Percentiles rank a stretch among this genome's conserved stretches.
Conservation (phyloP, 53 echinoderm and acorn worm genomes). For the Stichopus horrens region DNA sequence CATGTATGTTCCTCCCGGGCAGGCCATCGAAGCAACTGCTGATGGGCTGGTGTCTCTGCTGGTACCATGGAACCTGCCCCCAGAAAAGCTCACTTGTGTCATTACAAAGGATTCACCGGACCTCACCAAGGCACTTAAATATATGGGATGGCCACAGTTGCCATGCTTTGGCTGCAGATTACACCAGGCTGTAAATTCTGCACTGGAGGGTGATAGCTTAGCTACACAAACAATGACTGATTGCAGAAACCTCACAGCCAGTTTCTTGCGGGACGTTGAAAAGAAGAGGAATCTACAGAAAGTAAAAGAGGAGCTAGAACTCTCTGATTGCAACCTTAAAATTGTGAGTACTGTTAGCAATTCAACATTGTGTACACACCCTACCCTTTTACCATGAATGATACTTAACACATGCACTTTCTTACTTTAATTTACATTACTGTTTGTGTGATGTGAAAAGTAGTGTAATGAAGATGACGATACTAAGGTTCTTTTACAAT, state of each 20-base stretch:
- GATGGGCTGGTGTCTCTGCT: conserved; percentile 31
- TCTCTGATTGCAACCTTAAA: conserved; percentile 31
- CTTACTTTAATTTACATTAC: not conserved
- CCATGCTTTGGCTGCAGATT: conserved; percentile 34
- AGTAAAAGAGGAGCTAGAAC: conserved; percentile 10
- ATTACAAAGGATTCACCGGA: not conserved
- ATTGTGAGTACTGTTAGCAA: conserved; percentile 12
- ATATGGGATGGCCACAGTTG: conserved; percentile 32
- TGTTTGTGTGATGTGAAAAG: not conserved
- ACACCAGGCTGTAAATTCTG: conserved; percentile 19
- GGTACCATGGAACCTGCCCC: conserved; percentile 32
- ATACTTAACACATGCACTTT: no score
- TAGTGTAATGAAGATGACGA: not conserved
- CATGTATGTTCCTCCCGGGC: conserved; percentile 31
- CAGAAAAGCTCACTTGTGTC: conserved; percentile 30
- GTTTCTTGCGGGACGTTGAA: conserved; percentile 28
- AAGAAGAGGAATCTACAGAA: conserved; percentile 22
- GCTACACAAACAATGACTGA: not conserved
- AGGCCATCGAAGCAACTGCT: conserved; percentile 2
- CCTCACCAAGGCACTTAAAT: conserved; percentile 2
- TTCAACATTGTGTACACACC: no score
- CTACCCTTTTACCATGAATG: no score
- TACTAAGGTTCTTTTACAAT: not conserved
- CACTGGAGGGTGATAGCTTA: not conserved
- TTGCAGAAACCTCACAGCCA: conserved; percentile 23